Conservation (phyloP, 2,113 vertebrate species). For the Chunga burmeisteri region DNA sequence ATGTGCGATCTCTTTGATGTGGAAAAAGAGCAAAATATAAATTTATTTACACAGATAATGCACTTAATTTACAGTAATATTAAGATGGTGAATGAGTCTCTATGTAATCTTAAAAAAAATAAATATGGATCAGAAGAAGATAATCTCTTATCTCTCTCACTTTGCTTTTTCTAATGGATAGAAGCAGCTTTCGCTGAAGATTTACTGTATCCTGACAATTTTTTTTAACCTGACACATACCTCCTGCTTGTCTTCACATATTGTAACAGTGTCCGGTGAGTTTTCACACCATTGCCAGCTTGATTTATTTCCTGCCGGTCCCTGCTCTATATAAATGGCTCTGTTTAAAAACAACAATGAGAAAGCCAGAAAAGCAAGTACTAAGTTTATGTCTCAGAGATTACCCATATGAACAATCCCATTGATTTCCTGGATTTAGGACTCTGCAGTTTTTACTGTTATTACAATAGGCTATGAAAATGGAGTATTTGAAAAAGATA, state of each 20-base stretch:
- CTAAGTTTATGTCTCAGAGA: background rate
- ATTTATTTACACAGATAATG: background rate
- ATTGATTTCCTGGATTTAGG: background rate
- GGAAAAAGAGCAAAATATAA: background rate
- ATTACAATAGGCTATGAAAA: background rate
- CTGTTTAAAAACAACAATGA: background rate
- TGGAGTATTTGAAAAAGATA: background rate
- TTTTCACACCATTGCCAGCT: background rate
- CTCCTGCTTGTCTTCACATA: background rate
- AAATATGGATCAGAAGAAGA: background rate
- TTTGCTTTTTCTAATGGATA: background rate
- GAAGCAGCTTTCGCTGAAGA: background rate
- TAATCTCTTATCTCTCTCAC: background rate
- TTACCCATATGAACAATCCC: background rate
- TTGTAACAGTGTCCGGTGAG: background rate
- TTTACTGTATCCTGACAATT: background rate
- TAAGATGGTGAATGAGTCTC: background rate
- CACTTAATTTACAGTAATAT: background rate
- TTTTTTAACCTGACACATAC: background rate
- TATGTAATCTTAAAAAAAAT: background rate
- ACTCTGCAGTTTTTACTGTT: background rate
- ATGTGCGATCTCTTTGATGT: background rate
- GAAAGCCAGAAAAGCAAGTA: background rate
- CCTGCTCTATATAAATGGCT: background rate
- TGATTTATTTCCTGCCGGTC: background rate